Conservation (phyloP, 2,797 vertebrate species). For the Sebastes matsubarae region DNA sequence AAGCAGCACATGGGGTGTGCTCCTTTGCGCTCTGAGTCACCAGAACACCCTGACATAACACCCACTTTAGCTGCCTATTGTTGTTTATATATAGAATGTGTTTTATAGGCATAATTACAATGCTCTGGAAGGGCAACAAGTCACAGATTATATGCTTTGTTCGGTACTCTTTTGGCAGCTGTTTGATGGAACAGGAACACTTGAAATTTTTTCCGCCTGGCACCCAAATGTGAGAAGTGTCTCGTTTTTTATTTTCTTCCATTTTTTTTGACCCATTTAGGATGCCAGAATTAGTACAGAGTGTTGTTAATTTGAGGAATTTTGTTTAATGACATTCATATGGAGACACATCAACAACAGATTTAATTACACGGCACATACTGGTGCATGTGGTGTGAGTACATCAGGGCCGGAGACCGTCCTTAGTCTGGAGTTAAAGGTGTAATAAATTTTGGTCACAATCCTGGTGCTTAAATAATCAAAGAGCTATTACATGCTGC, state of each 20-base stretch:
- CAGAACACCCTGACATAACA: constrained; percentile 68
- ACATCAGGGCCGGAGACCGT: neutral
- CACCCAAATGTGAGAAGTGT: constrained; percentile 3
- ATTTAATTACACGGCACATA: neutral
- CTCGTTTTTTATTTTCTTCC: neutral
- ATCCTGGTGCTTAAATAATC: neutral
- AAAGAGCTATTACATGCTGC: neutral
- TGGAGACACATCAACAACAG: neutral
- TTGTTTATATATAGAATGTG: constrained; percentile 78
- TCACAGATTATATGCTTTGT: constrained; percentile 62
- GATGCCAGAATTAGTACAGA: neutral
- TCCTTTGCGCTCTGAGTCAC: constrained; percentile 60
- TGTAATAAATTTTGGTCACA: neutral
- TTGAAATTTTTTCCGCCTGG: neutral
- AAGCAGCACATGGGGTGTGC: constrained; percentile 46
- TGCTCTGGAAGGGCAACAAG: constrained; percentile 41
- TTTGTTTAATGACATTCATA: neutral
- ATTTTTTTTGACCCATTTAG: neutral
- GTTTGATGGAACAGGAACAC: neutral
- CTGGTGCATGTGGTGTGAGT: neutral
- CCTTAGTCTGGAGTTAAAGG: neutral
- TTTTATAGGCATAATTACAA: constrained; percentile 75
- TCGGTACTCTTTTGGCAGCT: constrained; percentile 30
- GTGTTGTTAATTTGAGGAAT: neutral
- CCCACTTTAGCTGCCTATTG: constrained; percentile 75